Percentiles rank a stretch among this genome's conserved stretches.
Conservation (phyloP, 2,113 vertebrate species). For the Ptilorrhoa leucosticta region DNA sequence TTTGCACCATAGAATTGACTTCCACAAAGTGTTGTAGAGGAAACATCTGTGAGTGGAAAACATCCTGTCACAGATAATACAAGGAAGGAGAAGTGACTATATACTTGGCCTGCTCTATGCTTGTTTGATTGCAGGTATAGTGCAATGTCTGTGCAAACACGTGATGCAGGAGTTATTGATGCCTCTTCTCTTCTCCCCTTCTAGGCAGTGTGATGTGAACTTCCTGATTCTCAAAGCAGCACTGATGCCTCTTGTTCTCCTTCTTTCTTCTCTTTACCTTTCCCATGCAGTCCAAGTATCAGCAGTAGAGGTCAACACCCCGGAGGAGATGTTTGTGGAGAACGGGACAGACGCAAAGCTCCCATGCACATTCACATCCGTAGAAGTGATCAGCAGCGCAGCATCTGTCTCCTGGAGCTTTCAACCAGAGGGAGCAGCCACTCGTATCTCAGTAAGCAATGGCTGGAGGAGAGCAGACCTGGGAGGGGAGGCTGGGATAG, state of each 20-base stretch:
- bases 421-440: slow-evolving; percentile 71
- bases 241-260: neutral
- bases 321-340: slow-evolving; percentile 80
- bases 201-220: neutral
- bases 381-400: slow-evolving; percentile 72
- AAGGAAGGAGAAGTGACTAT: neutral
- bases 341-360: slow-evolving; percentile 87
- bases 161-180: neutral
- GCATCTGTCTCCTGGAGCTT: slow-evolving; percentile 84
- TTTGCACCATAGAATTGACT: neutral
- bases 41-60: slow-evolving; percentile 41
- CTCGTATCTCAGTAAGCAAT: slow-evolving; percentile 68
- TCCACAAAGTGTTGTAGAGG: neutral
- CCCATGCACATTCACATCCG: slow-evolving; percentile 83
- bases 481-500: neutral
- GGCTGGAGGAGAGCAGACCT: neutral
- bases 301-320: slow-evolving; percentile 81
- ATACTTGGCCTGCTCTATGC: neutral
- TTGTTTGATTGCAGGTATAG: neutral
- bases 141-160: neutral
- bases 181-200: neutral
- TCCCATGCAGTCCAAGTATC: slow-evolving; percentile 19
- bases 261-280: neutral
- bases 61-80: slow-evolving; percentile 17
- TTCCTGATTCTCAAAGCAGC: neutral